These are phyloP conservation scores for Isaurus tuberculatus DNA, from an alignment of 92 coral and sea anemone genomes.

Conservation along the genomic window DNA sequence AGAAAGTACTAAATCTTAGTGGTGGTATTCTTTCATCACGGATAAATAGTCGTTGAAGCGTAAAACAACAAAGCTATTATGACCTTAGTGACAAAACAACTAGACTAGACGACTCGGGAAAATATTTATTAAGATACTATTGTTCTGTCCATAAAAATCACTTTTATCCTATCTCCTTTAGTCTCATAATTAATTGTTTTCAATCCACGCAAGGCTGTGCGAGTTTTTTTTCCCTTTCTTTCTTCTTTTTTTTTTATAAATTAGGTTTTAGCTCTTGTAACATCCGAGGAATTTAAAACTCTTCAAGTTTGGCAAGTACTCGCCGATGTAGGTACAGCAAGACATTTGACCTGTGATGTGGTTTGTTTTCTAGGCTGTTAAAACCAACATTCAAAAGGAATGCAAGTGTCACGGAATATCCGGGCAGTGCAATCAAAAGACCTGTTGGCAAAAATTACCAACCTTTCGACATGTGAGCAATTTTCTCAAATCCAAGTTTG, in stretches of 20 bases:
- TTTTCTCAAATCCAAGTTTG: slow-evolving; percentile 80
- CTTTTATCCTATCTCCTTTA: neutral
- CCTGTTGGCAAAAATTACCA: slow-evolving; percentile 87
- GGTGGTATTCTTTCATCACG: slow-evolving; percentile 10
- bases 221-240: no score
- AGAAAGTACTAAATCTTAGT: neutral
- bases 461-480: slow-evolving; percentile 75
- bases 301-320: neutral
- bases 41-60: slow-evolving; percentile 33
- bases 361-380: slow-evolving; percentile 81
- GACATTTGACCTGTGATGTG: neutral
- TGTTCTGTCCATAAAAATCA: neutral
- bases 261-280: neutral
- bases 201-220: neutral
- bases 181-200: neutral
- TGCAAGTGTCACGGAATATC: slow-evolving; percentile 98
- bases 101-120: neutral
- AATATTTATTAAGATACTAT: neutral
- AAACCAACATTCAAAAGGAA: slow-evolving; percentile 71
- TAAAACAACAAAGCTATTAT: slow-evolving; percentile 33
- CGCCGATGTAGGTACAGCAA: neutral
- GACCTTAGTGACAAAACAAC: slow-evolving; percentile 19
- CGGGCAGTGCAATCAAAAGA: slow-evolving; percentile 74
- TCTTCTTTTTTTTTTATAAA: neutral
- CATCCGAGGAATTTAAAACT: neutral